Conservation (phyloP, 2,797 vertebrate species). For the Poeciliopsis paucimaculata region DNA sequence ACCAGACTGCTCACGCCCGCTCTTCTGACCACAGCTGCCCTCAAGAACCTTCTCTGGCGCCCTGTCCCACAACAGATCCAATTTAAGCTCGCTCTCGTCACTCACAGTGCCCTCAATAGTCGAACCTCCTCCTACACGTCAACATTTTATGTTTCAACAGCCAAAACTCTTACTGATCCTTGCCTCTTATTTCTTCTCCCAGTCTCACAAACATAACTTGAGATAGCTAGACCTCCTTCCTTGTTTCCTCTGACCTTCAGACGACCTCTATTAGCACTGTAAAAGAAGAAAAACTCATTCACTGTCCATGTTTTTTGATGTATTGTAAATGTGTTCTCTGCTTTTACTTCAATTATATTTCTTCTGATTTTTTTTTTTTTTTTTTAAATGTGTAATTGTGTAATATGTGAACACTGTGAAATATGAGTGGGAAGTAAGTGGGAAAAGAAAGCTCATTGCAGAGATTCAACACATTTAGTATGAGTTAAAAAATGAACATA, state of each 20-base stretch:
- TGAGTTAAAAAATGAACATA: neutral
- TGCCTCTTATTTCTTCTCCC: conserved; percentile 6
- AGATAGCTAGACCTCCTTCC: neutral
- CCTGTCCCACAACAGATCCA: conserved; percentile 16
- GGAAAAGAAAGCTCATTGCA: neutral
- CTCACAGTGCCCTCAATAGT: conserved; percentile 20
- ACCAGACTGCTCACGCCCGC: conserved; percentile 12
- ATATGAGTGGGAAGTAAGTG: neutral
- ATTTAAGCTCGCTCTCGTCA: conserved; percentile 33
- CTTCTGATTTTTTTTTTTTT: neutral
- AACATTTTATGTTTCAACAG: conserved; percentile 5
- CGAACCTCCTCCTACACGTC: conserved; percentile 10
- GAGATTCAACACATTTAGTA: neutral
- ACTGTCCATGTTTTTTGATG: neutral
- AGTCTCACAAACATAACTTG: conserved; percentile 5
- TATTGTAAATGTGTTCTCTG: neutral
- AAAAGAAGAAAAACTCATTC: neutral
- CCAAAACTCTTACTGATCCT: conserved; percentile 2
- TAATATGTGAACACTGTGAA: neutral
- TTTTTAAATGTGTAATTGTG: neutral
- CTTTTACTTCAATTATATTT: neutral
- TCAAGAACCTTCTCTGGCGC: conserved; percentile 7
- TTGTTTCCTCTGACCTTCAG: neutral
- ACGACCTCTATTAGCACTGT: neutral
- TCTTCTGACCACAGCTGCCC: conserved; percentile 20